Evolutionary conservation across 2,888 invertebrate species (phyloP).

Genomic region (Erpobdella octoculata): DNA sequence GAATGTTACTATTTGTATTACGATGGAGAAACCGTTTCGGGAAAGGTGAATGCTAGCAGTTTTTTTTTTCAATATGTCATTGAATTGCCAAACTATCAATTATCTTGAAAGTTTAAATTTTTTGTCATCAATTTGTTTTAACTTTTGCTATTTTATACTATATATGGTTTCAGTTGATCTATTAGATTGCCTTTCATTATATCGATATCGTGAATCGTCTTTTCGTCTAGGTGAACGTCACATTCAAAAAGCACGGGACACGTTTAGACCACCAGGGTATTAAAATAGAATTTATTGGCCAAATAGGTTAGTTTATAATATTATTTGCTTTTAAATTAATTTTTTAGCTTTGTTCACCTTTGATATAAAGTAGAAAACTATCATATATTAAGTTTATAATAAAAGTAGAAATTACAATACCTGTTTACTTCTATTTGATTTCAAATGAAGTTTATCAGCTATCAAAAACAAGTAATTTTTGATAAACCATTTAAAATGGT

Average conservation of each 20-base stretch:
- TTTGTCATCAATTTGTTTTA: neutral
- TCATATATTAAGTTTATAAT: no score
- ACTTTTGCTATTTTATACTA: no score
- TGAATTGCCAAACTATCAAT: no score
- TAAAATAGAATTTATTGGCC: constrained; percentile 93
- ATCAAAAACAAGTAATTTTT: no score
- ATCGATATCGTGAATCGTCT: neutral
- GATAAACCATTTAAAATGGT: neutral
- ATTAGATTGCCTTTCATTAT: no score
- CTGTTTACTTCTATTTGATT: no score
- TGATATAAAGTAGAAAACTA: no score
- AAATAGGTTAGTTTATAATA: constrained; percentile 61
- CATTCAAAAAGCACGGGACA: constrained; percentile 83
- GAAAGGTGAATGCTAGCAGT: constrained; percentile 63
- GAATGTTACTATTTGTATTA: constrained; percentile 88
- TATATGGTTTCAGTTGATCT: no score
- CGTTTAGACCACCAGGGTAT: constrained; percentile 98
- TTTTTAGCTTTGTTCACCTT: no score
- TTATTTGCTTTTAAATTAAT: no score
- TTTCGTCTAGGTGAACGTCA: constrained; percentile 72
- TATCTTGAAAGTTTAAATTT: neutral
- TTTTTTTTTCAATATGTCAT: neutral
- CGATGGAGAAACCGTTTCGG: constrained; percentile 95
- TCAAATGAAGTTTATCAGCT: no score
- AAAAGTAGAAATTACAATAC: no score